phyloP scores from a whole-genome alignment of 2,113 vertebrate genomes.

The Periophthalmodon schlosseri region DNA sequence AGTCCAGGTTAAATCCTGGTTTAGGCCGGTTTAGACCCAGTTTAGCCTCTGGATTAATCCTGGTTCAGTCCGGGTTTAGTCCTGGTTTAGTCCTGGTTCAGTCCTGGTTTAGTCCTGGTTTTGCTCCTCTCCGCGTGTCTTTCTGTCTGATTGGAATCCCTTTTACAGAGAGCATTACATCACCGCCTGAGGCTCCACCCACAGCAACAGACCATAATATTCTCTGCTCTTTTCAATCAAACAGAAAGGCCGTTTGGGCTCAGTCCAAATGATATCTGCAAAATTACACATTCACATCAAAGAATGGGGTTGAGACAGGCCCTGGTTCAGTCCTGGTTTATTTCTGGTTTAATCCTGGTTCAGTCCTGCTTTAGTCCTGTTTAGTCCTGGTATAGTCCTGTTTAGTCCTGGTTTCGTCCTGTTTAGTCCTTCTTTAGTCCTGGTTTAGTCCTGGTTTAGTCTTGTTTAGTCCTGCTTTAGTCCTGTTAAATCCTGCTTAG shows the following conservation, averaged over 20 bases:
- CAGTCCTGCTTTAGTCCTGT: no score
- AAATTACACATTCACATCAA: not conserved
- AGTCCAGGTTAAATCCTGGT: no score
- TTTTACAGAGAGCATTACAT: slow-evolving; percentile 54
- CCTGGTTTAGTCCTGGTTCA: slow-evolving; percentile 5
- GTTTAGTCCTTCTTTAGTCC: no score
- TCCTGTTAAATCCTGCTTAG: no score
- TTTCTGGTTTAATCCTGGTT: not conserved
- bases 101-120: no score
- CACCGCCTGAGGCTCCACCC: slow-evolving; percentile 24
- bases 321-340: not conserved
- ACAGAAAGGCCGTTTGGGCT: not conserved
- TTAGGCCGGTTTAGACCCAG: no score
- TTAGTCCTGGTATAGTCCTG: not conserved
- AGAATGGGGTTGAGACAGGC: not conserved
- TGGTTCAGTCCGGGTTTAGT: slow-evolving; percentile 46
- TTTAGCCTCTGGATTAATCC: not conserved
- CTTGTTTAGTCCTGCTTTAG: no score
- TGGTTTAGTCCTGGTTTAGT: not conserved
- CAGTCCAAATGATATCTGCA: not conserved
- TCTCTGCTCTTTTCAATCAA: not conserved
- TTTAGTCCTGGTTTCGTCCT: not conserved
- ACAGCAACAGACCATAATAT: slow-evolving; percentile 26
- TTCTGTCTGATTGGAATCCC: slow-evolving; percentile 69
- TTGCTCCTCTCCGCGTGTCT: slow-evolving; percentile 25